Base-by-base conservation (phyloP, 2,888 invertebrate genomes). In the Sarcophaga rosellei region DNA sequence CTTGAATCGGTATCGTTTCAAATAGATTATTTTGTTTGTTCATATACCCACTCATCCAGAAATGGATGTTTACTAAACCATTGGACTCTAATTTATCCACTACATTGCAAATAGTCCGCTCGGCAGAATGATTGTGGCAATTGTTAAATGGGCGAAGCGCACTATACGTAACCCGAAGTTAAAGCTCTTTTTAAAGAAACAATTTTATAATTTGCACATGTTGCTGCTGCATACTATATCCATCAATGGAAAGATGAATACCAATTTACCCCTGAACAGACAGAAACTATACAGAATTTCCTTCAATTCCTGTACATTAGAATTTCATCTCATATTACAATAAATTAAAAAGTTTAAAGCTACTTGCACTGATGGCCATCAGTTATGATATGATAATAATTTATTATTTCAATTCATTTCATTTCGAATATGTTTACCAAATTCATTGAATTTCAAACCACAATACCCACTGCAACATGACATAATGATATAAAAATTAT, bases 401-500 rank as follows among this genome's bases (percentile, higher is more conserved):
- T 44, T 35, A 59, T 76, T 66, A 79, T 68, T 78, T 45, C 4
- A 4, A 11, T 59, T 25, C 44, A n/a, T 70, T 65, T 66, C 20
- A 20, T 35, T 35, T 35, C 35, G 35, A 74, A 59, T 59, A 10
- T 68, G 68, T 69, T 81, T 75, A 53, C 53, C n/a, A 57, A 25
- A 81, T 62, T 78, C 85, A 85, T 62, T 81, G 74, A 73, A 70
- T 68, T 85, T 84, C 74, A 17, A 73, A 66, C 53, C 17, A 70
- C 77, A 68, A 59, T 66, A 61, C 62, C 45, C 45, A 62, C 21
- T 69, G 66, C 47, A 44, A 66, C 69, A 86, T 74, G 63, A 74
- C 69, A 81, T 83, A 86, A 86, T 86, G 83, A 86, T 86, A 83
- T 63, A 83, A 83, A 86, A 83, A 83, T 81, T 80, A 77, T 68